Conservation (phyloP, 2,113 vertebrate genomes). For the Austrofundulus limnaeus region DNA sequence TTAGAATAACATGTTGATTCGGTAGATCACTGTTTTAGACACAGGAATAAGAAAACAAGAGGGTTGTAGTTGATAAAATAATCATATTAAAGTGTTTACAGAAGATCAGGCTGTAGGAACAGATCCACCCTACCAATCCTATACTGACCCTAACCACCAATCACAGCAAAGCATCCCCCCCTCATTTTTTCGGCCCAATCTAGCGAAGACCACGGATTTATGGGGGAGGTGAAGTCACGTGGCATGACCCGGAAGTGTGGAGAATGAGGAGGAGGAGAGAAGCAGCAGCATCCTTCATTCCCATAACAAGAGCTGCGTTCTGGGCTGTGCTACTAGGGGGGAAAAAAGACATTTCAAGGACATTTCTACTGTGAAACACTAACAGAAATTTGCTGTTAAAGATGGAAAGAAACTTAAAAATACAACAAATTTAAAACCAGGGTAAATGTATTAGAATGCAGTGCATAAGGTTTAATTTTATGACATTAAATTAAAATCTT, state of each 20-base stretch:
- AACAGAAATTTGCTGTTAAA: slow-evolving; percentile 67
- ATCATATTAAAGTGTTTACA: not conserved
- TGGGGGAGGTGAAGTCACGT: slow-evolving; percentile 60
- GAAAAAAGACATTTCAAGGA: not conserved
- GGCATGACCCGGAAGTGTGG: slow-evolving; percentile 48
- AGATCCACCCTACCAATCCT: not conserved
- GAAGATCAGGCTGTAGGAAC: not conserved
- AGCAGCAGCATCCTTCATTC: slow-evolving; percentile 5
- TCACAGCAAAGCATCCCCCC: not conserved
- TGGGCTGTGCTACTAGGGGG: not conserved
- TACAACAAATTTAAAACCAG: too few species aligned
- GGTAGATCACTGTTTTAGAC: too few species aligned
- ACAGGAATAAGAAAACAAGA: too few species aligned
- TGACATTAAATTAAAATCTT: not conserved
- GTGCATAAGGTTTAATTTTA: not conserved
- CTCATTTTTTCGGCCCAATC: not conserved
- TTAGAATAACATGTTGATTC: too few species aligned
- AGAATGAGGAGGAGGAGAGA: not conserved
- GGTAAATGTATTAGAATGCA: too few species aligned
- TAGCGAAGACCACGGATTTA: slow-evolving; percentile 11
- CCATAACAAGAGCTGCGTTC: slow-evolving; percentile 15
- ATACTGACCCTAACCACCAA: not conserved
- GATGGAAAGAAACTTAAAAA: not conserved
- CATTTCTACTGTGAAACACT: not conserved
- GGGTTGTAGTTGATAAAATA: too few species aligned